Base-by-base conservation (phyloP, 2,888 invertebrate genomes). In the Acleris sparsana region DNA sequence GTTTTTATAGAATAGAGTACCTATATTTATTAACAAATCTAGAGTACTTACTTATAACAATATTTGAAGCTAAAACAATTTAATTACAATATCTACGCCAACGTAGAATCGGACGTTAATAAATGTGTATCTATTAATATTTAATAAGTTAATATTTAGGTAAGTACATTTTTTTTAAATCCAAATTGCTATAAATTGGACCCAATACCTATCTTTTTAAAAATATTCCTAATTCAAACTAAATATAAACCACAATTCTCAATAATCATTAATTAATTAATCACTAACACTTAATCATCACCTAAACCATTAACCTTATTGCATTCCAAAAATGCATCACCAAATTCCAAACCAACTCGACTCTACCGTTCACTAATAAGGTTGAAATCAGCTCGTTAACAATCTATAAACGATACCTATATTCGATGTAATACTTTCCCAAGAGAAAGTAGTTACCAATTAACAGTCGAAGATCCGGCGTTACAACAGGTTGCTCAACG, bases 371-470 rank as follows among this genome's bases (percentile, higher is more conserved):
- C 39, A 20, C 44, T 61, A 17, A 61, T 65, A 65, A 60, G 60
- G 20, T 33, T 51, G 43, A 61, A 53, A 49, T 51, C 44, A 51
- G 65, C 55, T 60, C 33, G 60, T 65, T 65, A 65, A 61, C 55
- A 29, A 46, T 16, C 63, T 57, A 46, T 65, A 39, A 62, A 22
- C 60, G 65, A 65, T 61, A 56, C 55, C 60, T 55, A 61, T 65
- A 65, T 65, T 60, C 55, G 60, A 61, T 56, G 60, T 56, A 51
- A 55, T 56, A 60, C 60, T 65, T 65, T 60, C 60, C 65, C 61
- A 3, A 51, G 66, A 53, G 66, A 66, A 66, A 66, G 65, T 65
- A 60, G 65, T 66, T 52, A 57, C 66, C 66, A 66, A 66, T 66
- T 66, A 66, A 33, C 63, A 53, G 25, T 57, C 33, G 39, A 66